Base-by-base conservation (phyloP, 2,888 invertebrate species). In the Gastrophysa polygoni region DNA sequence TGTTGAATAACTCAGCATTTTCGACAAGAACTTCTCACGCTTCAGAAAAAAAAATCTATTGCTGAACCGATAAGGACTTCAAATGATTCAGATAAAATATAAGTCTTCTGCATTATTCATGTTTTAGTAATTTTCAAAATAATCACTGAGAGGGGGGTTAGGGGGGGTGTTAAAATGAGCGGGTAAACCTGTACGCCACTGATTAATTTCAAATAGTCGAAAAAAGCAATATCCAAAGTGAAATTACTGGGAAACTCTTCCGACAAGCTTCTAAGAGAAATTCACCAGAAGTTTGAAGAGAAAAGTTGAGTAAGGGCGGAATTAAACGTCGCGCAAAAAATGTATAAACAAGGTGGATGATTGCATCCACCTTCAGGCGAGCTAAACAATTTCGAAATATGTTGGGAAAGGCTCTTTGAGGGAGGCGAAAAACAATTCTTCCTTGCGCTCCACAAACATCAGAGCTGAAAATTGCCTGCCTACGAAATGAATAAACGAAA, bases 341-440 rank as follows among this genome's bases (percentile, higher is more conserved):
- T 47, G 32, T 20, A 47, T 46, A 47, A 56, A 56, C 46, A 56
- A 18, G 28, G 44, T 20, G 47, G 56, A 46, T 32, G 56, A 47
- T 56, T 56, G 29, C 47, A 21, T 8, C 32, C 14, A n/a, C 28
- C 57, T 16, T 17, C 29, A 34, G 17, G 57, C 57, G 29, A 16
- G 17, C 20, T 57, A 28, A 24, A 56, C 44, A 44, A 56, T 18
- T 47, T 29, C 56, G 56, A 57, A 48, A 57, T 21, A 52, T 34
- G 16, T 51, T 34, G n/a, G 38, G 14, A 38, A 38, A 38, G 14
- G 14, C 38, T 14, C 29, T 32, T 10, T 32, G 14, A n/a, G n/a
- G n/a, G n/a, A n/a, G n/a, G n/a, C n/a, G 11, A 38, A 38, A 38
- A 38, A 38, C 4, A 38, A 14, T n/a, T 11, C 32, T 32, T 10